These are phyloP conservation scores for Sorex araneus DNA, from an alignment of 2,113 vertebrate species.

Conservation along the genomic window DNA sequence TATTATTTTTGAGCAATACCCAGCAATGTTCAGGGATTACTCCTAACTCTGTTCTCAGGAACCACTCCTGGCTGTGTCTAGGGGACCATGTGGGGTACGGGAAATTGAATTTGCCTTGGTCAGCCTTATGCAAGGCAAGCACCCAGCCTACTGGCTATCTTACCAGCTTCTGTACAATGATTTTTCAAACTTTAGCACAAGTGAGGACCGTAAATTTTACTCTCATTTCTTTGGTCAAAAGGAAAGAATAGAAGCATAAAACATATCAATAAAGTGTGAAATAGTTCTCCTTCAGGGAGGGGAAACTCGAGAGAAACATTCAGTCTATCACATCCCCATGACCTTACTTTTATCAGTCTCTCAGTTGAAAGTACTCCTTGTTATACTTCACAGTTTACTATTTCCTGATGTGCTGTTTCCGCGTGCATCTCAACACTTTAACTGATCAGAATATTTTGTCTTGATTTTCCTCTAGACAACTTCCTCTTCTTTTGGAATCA, in stretches of 20 bases:
- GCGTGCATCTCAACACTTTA: slow-evolving; percentile 2
- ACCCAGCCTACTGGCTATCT: too few species aligned
- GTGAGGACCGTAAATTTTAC: neutral
- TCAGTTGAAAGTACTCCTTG: neutral
- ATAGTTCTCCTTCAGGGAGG: neutral
- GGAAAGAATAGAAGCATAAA: neutral
- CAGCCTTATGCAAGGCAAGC: too few species aligned
- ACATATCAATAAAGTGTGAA: neutral
- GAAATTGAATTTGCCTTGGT: too few species aligned
- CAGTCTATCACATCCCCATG: neutral
- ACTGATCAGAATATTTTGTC: neutral
- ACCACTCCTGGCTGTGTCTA: too few species aligned
- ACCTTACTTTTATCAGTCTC: neutral
- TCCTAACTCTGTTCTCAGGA: too few species aligned
- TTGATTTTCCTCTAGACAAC: neutral
- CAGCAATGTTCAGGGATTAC: too few species aligned
- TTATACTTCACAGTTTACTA: neutral
- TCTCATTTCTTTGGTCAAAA: slow-evolving; percentile 21
- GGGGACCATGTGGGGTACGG: too few species aligned
- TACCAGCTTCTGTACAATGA: neutral
- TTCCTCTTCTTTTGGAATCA: slow-evolving; percentile 7
- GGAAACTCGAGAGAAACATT: neutral
- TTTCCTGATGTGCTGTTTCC: slow-evolving; percentile 6
- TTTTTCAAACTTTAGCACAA: neutral
- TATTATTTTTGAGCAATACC: too few species aligned